phyloP scores from a whole-genome alignment of 2,888 invertebrate genomes.

The Myopa testacea region DNA sequence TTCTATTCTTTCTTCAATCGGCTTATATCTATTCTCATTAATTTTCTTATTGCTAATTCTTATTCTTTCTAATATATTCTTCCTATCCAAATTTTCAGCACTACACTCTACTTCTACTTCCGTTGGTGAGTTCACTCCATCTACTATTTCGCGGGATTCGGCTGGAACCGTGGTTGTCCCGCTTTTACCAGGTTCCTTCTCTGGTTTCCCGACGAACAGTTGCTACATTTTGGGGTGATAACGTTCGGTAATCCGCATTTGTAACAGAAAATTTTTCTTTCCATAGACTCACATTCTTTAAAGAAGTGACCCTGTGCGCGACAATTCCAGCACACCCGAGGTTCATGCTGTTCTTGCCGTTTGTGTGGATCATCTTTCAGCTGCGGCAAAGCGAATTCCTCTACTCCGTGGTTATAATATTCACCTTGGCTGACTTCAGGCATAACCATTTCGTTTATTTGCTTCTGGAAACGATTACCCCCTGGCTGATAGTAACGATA shows the following conservation, averaged over 20 bases:
- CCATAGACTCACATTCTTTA: neutral
- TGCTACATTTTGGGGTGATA: neutral
- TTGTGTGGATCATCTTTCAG: neutral
- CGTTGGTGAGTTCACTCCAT: neutral
- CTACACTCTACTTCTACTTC: too few species aligned
- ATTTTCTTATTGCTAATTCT: neutral
- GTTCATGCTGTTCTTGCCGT: neutral
- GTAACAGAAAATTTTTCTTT: neutral
- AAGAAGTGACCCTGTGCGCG: neutral
- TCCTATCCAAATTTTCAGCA: neutral
- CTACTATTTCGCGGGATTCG: neutral
- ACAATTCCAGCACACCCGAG: neutral
- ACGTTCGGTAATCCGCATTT: neutral
- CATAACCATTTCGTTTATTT: neutral
- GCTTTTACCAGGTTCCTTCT: neutral
- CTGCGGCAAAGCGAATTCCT: neutral
- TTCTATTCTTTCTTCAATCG: neutral
- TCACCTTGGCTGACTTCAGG: too few species aligned
- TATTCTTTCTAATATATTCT: neutral
- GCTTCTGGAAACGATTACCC: neutral
- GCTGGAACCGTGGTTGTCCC: constrained; percentile 17
- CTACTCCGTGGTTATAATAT: neutral
- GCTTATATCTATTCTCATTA: neutral
- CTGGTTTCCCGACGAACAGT: constrained; percentile 21
- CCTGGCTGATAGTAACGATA: neutral